phyloP scores from a whole-genome alignment of 2,113 vertebrate genomes.

The Crotalus horridus region DNA sequence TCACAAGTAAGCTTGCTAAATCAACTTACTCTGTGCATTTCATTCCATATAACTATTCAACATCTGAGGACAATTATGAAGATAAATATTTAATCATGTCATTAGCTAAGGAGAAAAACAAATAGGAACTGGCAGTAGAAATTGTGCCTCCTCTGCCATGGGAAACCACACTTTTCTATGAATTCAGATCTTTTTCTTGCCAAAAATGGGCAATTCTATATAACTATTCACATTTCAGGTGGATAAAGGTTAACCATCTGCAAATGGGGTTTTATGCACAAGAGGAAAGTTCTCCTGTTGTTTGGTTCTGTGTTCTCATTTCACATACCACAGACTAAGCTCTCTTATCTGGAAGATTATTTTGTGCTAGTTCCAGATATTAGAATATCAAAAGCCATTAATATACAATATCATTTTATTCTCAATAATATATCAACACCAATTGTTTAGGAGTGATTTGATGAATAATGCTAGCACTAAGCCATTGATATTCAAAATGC shows the following conservation, averaged over 20 bases:
- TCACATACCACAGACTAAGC: not conserved
- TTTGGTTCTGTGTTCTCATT: not conserved
- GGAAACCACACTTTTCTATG: constrained; percentile 37
- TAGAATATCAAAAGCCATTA: not conserved
- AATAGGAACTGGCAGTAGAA: constrained; percentile 38
- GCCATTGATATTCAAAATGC: not conserved
- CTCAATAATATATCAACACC: not conserved
- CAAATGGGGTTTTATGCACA: not conserved
- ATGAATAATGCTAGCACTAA: not conserved
- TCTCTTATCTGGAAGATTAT: not conserved
- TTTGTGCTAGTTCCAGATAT: not conserved
- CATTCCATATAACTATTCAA: constrained; percentile 50
- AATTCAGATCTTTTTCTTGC: constrained; percentile 10
- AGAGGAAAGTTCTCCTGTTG: not conserved
- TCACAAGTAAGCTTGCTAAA: constrained; percentile 45
- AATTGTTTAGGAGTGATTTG: not conserved
- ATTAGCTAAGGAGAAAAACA: constrained; percentile 58
- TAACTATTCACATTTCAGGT: not conserved
- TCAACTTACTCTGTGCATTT: constrained; percentile 52
- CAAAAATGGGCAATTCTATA: not conserved
- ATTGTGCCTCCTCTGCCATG: constrained; percentile 3
- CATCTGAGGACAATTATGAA: constrained; percentile 61
- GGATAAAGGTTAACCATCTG: not conserved
- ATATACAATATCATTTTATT: not conserved
- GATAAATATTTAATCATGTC: constrained; percentile 59